Evolutionary conservation across 1,140 invertebrate genomes (phyloP).

Genomic region (Conus ventricosus): DNA sequence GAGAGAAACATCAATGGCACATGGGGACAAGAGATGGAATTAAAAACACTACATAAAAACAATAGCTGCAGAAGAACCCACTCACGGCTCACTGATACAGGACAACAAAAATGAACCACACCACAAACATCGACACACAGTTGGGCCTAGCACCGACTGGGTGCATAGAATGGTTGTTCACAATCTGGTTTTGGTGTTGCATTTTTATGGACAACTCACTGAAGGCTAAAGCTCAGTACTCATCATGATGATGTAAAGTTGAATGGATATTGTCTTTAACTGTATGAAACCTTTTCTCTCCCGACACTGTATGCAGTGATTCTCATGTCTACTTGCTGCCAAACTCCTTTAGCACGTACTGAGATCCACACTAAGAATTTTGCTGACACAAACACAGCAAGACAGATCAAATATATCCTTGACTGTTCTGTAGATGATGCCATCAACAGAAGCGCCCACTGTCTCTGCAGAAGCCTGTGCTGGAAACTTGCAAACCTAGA

Average conservation of each 20-base stretch:
- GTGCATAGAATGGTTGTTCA: constrained; percentile 17
- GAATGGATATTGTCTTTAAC: not conserved
- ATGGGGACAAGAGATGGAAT: not conserved
- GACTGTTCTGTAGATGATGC: not conserved
- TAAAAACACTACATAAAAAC: constrained; percentile 4
- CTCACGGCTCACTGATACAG: not conserved
- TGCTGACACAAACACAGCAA: not conserved
- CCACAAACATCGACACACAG: not conserved
- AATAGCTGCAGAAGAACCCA: constrained; percentile 15
- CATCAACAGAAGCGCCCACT: no score
- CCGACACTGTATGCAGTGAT: not conserved
- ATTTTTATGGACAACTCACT: not conserved
- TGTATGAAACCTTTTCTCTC: not conserved
- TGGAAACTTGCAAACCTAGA: not conserved
- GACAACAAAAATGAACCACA: not conserved
- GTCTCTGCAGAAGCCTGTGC: no score
- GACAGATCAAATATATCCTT: not conserved
- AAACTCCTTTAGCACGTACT: not conserved
- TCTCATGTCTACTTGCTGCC: not conserved
- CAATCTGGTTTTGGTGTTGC: not conserved
- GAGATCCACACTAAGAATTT: not conserved
- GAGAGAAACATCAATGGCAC: not conserved
- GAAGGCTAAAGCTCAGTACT: not conserved
- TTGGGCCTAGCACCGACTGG: not conserved
- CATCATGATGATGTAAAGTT: not conserved